Conservation (phyloP, 2,113 vertebrate genomes). For the Sinosuthora webbiana region DNA sequence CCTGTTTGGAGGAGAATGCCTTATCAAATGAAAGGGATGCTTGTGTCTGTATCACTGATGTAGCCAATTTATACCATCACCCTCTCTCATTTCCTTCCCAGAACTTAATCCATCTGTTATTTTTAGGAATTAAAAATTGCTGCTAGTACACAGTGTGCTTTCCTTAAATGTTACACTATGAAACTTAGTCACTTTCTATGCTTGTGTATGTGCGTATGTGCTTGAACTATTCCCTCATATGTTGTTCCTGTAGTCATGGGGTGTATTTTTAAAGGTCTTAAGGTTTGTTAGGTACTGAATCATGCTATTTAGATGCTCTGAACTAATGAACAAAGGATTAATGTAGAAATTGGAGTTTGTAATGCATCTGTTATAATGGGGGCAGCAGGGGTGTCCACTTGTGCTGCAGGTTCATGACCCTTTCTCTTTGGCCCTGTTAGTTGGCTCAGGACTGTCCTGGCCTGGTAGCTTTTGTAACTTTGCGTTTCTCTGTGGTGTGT, state of each 20-base stretch:
- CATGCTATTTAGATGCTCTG: background rate
- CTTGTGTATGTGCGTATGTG: background rate
- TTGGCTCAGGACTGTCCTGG: background rate
- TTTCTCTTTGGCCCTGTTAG: background rate
- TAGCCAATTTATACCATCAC: background rate
- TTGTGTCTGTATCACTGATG: background rate
- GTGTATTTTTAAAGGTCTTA: background rate
- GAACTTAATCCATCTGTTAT: background rate
- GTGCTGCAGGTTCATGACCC: background rate
- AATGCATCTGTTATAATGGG: background rate
- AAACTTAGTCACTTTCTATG: background rate
- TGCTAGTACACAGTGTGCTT: background rate
- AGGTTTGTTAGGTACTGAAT: background rate
- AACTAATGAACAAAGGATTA: background rate
- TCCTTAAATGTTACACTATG: background rate
- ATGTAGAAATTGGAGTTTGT: background rate
- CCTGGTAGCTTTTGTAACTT: background rate
- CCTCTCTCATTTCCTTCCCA: background rate
- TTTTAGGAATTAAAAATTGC: background rate
- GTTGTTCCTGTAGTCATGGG: background rate
- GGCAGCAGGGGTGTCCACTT: accelerated
- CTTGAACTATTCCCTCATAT: background rate
- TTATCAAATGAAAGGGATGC: background rate
- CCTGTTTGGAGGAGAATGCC: background rate
- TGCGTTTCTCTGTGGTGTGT: background rate